phyloP scores from a whole-genome alignment of 2,888 invertebrate genomes.

The Scrobipalpa atriplicella region DNA sequence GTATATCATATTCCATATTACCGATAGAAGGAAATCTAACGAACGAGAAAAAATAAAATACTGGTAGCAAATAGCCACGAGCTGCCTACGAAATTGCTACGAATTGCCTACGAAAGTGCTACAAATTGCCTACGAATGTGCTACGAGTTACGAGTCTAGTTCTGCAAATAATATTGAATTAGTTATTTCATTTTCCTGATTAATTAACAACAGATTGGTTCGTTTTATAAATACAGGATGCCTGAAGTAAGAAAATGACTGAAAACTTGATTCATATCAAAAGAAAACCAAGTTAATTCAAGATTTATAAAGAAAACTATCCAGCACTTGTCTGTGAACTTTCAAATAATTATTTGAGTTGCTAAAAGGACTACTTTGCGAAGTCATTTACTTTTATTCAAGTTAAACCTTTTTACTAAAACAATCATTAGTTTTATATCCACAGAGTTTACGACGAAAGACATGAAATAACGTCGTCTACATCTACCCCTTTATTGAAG shows the following conservation, averaged over 20 bases:
- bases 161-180: too few species aligned
- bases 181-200: too few species aligned
- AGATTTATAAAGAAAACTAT: neutral
- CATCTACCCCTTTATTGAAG: constrained; percentile 1
- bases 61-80: neutral
- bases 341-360: too few species aligned
- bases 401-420: neutral
- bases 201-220: too few species aligned
- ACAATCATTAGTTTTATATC: neutral
- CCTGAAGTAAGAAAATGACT: too few species aligned
- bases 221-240: too few species aligned
- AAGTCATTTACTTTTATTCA: neutral
- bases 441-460: neutral
- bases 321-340: too few species aligned
- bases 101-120: neutral
- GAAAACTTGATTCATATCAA: too few species aligned
- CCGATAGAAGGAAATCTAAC: too few species aligned
- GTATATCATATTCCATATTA: too few species aligned
- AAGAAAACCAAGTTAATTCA: neutral
- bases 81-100: neutral
- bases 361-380: neutral
- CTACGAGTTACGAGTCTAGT: too few species aligned
- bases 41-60: neutral
- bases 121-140: neutral
- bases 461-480: neutral